Base-by-base conservation (phyloP, 1,140 invertebrate species). In the Leptopilina clavipes region DNA sequence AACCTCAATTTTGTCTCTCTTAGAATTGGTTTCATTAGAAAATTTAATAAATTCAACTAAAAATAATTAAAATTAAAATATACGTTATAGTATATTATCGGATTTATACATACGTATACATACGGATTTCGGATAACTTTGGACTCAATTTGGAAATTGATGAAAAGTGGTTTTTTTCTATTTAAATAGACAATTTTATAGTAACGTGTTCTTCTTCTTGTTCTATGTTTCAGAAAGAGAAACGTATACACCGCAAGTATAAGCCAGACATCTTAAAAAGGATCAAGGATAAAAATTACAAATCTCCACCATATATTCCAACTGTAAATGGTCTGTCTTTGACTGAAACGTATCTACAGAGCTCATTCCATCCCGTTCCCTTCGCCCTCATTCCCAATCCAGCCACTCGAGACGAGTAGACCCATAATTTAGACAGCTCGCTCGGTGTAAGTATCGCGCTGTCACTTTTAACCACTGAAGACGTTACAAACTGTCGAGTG, bases 281-380 rank as follows among this genome's bases (percentile, higher is more conserved):
- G 40, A 75, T 73, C 43, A 44, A 59, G 45, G 75, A 84, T 83
- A 82, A 82, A 80, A 82, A 83, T 84, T 84, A 84, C 83, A 82
- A 77, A 82, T 84, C 76, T 73, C 45, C 25, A 70, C 76, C 83
- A 80, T 84, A 84, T 81, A 84, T 84, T 79, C 44, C 22, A 70
- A 70, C 76, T 77, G 77, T 75, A 84, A 82, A 81, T 81, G 80
- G 78, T 83, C 83, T 84, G 83, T 72, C 70, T 73, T 71, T 84
- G 83, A 83, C 83, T 83, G 59, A 31, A 65, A 14, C 25, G 25
- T 9, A 65, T 65, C 59, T 65, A n/a, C 59, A 22, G 59, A 65
- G 25, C 54, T 72, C 75, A 78, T 75, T 74, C 81, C 74, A 79
- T 76, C 59, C 25, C 25, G n/a, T n/a, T 31, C 25, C 25, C 25